Conservation (phyloP, 1,140 invertebrate species). For the Caligus rogercresseyi region DNA sequence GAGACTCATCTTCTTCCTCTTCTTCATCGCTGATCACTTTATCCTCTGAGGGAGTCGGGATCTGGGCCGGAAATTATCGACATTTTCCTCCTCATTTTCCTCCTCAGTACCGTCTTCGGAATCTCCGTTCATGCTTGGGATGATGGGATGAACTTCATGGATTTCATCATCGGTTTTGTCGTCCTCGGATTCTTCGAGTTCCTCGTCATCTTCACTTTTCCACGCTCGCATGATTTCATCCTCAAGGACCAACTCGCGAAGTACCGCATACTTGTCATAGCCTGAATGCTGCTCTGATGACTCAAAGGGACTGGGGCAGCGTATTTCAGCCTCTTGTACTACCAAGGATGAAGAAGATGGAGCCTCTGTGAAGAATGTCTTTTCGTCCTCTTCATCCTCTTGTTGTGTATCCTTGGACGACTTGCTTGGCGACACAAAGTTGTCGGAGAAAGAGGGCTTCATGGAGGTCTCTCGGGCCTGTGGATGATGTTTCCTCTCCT, state of each 20-base stretch:
- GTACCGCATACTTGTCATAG: conserved; percentile 17
- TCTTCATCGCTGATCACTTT: neutral
- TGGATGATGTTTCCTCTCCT: neutral
- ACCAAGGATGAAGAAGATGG: neutral
- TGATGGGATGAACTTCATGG: neutral
- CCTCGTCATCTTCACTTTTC: conserved; percentile 10
- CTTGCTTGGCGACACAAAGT: conserved; percentile 7
- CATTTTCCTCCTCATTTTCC: neutral
- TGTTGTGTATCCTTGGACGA: neutral
- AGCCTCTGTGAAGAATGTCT: neutral
- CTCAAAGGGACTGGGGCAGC: neutral
- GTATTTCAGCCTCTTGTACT: neutral
- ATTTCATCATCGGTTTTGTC: conserved; percentile 5
- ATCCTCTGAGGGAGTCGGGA: conserved; percentile 4
- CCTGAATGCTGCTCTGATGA: neutral
- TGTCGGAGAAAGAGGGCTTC: conserved; percentile 17
- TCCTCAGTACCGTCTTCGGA: neutral
- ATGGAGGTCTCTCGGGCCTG: neutral
- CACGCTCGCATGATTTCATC: conserved; percentile 15
- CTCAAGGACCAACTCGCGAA: conserved; percentile 11
- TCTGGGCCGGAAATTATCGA: neutral
- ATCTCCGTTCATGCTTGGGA: neutral
- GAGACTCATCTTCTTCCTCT: neutral
- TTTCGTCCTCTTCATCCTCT: neutral
- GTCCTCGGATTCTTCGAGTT: neutral